phyloP scores from a whole-genome alignment of 2,797 vertebrate genomes.

The Potorous gilbertii region DNA sequence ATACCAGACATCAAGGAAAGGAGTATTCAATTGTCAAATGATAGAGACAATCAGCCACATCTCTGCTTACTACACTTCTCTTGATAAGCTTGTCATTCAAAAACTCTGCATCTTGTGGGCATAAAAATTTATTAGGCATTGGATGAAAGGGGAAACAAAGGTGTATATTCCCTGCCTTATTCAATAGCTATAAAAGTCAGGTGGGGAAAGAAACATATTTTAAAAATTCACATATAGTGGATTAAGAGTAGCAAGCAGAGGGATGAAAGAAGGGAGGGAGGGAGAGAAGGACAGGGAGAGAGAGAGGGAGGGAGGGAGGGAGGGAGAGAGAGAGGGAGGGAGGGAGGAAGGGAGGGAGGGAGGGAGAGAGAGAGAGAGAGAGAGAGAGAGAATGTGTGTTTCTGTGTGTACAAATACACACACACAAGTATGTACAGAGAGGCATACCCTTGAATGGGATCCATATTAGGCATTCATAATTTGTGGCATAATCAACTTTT shows the following conservation, averaged over 20 bases:
- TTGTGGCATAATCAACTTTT: not conserved
- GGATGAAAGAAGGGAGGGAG: too few relatives aligned
- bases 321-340: accelerated
- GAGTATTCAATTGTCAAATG: not conserved
- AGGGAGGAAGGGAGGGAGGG: too few relatives aligned
- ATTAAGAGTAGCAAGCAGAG: not conserved
- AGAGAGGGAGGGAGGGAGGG: too few relatives aligned
- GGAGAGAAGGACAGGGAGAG: too few relatives aligned
- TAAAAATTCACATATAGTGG: not conserved
- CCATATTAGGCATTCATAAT: not conserved
- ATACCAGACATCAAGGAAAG: not conserved
- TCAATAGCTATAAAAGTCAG: not conserved
- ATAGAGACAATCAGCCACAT: not conserved
- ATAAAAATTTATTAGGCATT: not conserved
- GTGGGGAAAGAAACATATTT: not conserved
- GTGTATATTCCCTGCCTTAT: not conserved
- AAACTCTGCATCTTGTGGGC: not conserved
- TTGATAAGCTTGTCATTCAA: not conserved
- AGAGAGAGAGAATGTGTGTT: too few relatives aligned
- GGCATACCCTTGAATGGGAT: not conserved
- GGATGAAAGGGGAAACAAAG: not conserved
- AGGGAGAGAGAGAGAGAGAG: too few relatives aligned
- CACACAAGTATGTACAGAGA: not conserved
- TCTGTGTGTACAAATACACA: not conserved
- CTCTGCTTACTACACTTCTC: not conserved